These are phyloP conservation scores for Gallinago media DNA, from an alignment of 2,113 vertebrate species.

Conservation along the genomic window DNA sequence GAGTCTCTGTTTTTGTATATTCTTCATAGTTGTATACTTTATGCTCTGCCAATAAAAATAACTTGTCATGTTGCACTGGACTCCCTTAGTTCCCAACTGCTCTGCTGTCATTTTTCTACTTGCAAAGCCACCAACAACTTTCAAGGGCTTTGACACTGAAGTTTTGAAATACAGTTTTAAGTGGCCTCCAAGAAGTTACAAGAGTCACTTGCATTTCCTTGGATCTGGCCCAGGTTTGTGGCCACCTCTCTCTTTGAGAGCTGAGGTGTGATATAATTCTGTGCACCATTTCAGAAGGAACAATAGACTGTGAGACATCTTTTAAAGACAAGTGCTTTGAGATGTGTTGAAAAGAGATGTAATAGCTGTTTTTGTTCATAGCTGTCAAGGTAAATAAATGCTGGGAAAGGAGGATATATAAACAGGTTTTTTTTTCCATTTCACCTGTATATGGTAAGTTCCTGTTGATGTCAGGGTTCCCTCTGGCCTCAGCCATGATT, in stretches of 20 bases:
- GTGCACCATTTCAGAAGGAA: background rate
- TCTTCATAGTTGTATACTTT: background rate
- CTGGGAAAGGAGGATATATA: background rate
- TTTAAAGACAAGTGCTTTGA: background rate
- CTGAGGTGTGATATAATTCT: background rate
- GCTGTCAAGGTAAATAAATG: background rate
- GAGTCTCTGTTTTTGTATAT: background rate
- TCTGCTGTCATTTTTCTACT: background rate
- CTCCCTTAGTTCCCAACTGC: background rate
- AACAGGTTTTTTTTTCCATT: background rate
- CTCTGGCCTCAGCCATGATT: background rate
- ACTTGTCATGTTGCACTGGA: background rate
- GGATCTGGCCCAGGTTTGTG: background rate
- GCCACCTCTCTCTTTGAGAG: background rate
- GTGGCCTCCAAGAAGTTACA: background rate
- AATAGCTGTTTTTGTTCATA: background rate
- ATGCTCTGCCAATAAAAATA: background rate
- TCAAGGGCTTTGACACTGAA: background rate
- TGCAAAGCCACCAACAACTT: background rate
- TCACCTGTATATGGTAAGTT: background rate
- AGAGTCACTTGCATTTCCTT: background rate
- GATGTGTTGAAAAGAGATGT: background rate
- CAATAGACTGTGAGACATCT: background rate
- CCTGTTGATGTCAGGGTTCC: background rate
- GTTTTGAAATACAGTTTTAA: background rate